A percentile compares a stretch with the other conserved stretches of the same genome.
phyloP scores from a whole-genome alignment of 2,888 invertebrate species.

The Platerodrilus igneus region DNA sequence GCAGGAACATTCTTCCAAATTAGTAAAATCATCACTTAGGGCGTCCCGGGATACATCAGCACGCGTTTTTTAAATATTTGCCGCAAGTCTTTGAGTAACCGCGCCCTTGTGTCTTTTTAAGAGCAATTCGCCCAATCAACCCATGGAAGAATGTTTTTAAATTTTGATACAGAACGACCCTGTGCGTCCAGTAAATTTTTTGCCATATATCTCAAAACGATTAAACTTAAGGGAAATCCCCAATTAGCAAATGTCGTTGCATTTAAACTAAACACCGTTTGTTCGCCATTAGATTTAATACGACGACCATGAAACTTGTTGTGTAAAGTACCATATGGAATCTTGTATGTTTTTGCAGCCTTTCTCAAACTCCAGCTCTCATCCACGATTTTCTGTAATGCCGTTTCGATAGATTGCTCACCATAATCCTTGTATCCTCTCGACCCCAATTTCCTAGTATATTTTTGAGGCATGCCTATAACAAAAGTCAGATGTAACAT shows the following conservation, averaged over 20 bases:
- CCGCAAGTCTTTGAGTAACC: no score
- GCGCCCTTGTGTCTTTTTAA: no score
- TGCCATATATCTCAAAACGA: constrained; percentile 25
- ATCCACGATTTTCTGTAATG: constrained; percentile 9
- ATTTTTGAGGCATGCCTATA: constrained; percentile 1
- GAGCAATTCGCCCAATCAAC: no score
- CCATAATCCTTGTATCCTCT: constrained; percentile 9
- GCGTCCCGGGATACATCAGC: no score
- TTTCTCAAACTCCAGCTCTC: constrained; percentile 5
- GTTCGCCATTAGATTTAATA: constrained; percentile 2
- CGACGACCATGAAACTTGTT: constrained; percentile 11
- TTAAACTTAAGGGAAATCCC: constrained; percentile 23
- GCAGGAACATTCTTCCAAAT: no score
- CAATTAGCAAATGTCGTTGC: constrained; percentile 21
- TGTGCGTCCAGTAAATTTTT: constrained; percentile 22
- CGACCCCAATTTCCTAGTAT: constrained; percentile 5
- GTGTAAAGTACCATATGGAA: constrained; percentile 13
- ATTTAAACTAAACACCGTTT: constrained; percentile 10
- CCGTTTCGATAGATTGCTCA: constrained; percentile 7
- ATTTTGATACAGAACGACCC: constrained; percentile 12
- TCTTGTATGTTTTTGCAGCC: constrained; percentile 10
- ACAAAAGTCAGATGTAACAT: no score
- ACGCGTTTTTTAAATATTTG: no score
- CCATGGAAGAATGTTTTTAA: no score
- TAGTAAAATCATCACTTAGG: no score